phyloP scores from a whole-genome alignment of 2,888 invertebrate genomes.

The Monochamus alternatus region DNA sequence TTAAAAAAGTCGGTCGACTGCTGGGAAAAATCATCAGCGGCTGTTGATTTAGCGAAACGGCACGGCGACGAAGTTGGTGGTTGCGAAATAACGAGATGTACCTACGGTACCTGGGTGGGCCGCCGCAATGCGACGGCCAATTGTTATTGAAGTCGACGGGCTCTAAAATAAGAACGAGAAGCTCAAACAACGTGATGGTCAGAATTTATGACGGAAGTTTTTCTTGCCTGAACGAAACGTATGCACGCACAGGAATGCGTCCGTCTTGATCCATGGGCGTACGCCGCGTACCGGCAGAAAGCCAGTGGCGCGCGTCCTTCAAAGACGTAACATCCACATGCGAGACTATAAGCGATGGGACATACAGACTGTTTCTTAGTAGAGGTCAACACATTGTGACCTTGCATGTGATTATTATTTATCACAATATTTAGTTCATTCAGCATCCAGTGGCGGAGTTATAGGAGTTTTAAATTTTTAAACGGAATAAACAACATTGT shows the following conservation, averaged over 20 bases:
- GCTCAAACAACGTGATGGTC: slow-evolving; percentile 47
- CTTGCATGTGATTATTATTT: too few species aligned
- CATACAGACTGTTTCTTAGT: too few species aligned
- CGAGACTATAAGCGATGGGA: too few species aligned
- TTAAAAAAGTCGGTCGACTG: too few species aligned
- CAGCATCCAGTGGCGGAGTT: too few species aligned
- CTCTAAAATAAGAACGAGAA: slow-evolving; percentile 54
- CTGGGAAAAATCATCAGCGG: background rate
- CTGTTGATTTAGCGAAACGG: slow-evolving; percentile 5
- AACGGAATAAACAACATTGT: too few species aligned
- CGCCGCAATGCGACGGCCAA: slow-evolving; percentile 45
- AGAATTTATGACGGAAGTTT: slow-evolving; percentile 46
- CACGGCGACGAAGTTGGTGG: slow-evolving; percentile 5
- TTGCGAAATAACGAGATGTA: slow-evolving; percentile 29
- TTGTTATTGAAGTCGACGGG: slow-evolving; percentile 51
- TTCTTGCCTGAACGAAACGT: slow-evolving; percentile 38
- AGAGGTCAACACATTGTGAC: too few species aligned
- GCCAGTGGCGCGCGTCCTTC: background rate
- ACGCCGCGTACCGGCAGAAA: background rate
- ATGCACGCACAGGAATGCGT: slow-evolving; percentile 44
- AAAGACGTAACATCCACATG: background rate
- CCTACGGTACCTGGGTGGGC: slow-evolving; percentile 39
- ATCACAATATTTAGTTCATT: too few species aligned
- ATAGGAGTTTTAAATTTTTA: too few species aligned
- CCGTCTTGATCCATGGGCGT: slow-evolving; percentile 29